A percentile compares a stretch with the other conserved stretches of the same genome.
These are phyloP conservation scores for Myopa testacea DNA, from an alignment of 2,888 invertebrate genomes.

Conservation along the genomic window DNA sequence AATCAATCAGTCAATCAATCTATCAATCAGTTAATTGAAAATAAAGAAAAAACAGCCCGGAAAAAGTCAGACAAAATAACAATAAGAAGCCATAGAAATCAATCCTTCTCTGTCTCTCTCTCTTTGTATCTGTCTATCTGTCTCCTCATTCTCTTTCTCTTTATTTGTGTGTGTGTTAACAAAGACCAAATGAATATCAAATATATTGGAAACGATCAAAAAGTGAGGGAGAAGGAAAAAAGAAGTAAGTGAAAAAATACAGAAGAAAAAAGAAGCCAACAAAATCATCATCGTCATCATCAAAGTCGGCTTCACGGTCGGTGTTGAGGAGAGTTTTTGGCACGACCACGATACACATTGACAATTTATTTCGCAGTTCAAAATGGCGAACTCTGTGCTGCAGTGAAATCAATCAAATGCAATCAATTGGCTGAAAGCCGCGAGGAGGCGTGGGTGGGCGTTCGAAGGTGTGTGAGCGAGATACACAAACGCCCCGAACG, in stretches of 20 bases:
- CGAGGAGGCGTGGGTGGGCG: neutral
- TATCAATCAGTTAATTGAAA: neutral
- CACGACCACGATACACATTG: neutral
- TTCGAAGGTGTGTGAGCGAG: neutral
- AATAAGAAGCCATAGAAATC: no score
- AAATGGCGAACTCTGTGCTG: conserved; percentile 12
- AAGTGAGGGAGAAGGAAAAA: no score
- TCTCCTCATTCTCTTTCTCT: no score
- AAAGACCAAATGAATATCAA: no score
- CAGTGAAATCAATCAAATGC: conserved; percentile 25
- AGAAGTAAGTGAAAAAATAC: no score
- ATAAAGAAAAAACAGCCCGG: neutral
- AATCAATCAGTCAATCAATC: neutral
- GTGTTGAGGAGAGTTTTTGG: neutral
- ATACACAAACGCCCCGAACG: neutral
- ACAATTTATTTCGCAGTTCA: conserved; percentile 18
- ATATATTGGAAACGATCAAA: no score
- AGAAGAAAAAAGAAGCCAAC: no score
- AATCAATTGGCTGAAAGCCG: conserved; percentile 1
- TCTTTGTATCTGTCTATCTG: no score
- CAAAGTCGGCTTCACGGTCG: neutral
- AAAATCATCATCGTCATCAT: no score
- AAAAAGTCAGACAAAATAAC: no score
- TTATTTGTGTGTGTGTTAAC: no score
- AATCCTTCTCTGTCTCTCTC: no score